Percentiles rank a stretch among this genome's conserved stretches.
These are phyloP conservation scores for Amphiprion percula DNA, from an alignment of 2,113 vertebrate species.

Conservation along the genomic window DNA sequence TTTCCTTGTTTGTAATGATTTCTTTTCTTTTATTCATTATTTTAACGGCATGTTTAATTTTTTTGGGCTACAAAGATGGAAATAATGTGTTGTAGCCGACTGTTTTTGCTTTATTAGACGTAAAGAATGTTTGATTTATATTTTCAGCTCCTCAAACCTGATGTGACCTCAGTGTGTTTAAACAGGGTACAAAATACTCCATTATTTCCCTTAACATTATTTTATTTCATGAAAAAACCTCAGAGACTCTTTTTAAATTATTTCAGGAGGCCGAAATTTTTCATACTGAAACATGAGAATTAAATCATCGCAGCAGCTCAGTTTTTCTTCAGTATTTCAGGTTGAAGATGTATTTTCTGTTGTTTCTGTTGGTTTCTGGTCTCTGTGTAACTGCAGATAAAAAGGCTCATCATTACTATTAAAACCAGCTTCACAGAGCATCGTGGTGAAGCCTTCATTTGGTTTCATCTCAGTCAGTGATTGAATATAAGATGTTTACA, in stretches of 20 bases:
- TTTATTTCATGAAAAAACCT: background rate
- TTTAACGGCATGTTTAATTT: slow-evolving; percentile 8
- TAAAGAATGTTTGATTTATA: too few relatives aligned
- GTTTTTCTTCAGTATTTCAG: background rate
- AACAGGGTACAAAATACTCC: background rate
- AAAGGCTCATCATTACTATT: slow-evolving; percentile 5
- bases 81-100: background rate
- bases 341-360: background rate
- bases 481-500: slow-evolving; percentile 54
- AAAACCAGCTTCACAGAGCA: background rate
- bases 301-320: background rate
- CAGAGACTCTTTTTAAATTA: background rate
- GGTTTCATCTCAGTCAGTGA: slow-evolving; percentile 8
- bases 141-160: slow-evolving; percentile 12
- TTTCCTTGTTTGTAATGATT: background rate
- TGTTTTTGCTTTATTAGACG: background rate
- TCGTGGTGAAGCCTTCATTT: slow-evolving; percentile 33
- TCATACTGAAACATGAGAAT: background rate
- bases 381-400: background rate
- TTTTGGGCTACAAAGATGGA: background rate
- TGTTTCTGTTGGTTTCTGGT: background rate
- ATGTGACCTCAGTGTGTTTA: background rate
- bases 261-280: background rate
- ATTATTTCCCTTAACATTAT: background rate
- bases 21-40: slow-evolving; percentile 22